A percentile compares a stretch with the other conserved stretches of the same genome.
These are phyloP conservation scores for Idaea straminata DNA, from an alignment of 2,888 invertebrate species.

Conservation along the genomic window DNA sequence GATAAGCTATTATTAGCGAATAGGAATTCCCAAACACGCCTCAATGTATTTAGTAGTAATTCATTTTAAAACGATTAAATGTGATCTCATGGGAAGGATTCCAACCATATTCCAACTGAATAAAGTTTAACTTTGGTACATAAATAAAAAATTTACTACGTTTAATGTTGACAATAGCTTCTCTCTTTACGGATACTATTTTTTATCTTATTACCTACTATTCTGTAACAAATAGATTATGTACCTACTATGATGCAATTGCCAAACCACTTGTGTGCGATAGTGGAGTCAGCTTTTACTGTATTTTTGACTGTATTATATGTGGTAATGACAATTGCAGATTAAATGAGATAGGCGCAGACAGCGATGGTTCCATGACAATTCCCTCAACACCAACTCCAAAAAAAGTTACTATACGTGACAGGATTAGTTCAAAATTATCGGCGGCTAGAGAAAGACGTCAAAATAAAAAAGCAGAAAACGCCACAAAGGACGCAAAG, in stretches of 20 bases:
- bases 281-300: not conserved
- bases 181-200: not conserved
- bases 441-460: constrained; percentile 50
- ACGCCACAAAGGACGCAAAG: constrained; percentile 38
- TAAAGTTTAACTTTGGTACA: too few species aligned
- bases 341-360: constrained; percentile 49
- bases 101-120: too few species aligned
- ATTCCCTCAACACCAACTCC: constrained; percentile 38
- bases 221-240: not conserved
- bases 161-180: not conserved
- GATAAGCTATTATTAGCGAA: not conserved
- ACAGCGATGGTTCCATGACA: constrained; percentile 45
- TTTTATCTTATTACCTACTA: not conserved
- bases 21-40: too few species aligned
- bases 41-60: not conserved
- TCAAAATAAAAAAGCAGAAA: constrained; percentile 35
- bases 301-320: not conserved
- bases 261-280: not conserved
- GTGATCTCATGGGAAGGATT: too few species aligned
- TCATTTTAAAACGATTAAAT: too few species aligned
- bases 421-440: constrained; percentile 55
- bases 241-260: not conserved
- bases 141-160: not conserved
- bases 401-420: constrained; percentile 47
- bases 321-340: constrained; percentile 34